Conservation (phyloP, 2,888 invertebrate genomes). For the Eristalis arbustorum region DNA sequence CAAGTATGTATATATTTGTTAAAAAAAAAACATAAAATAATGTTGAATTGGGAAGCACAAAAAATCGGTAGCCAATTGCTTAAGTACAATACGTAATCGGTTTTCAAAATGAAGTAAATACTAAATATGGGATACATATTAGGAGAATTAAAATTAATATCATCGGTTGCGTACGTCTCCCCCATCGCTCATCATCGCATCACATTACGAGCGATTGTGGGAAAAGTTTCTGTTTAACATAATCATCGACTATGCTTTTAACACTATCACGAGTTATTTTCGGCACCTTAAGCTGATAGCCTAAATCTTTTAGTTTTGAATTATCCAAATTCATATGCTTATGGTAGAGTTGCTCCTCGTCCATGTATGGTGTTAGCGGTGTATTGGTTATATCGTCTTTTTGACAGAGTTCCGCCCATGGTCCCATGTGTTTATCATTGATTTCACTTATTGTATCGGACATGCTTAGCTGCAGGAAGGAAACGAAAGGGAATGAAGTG, state of each 20-base stretch:
- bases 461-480: slow-evolving; percentile 85
- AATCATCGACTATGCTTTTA: slow-evolving; percentile 90
- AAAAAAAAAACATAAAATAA: neutral
- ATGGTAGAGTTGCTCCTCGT: slow-evolving; percentile 90
- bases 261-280: slow-evolving; percentile 83
- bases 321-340: slow-evolving; percentile 90
- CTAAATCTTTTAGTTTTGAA: slow-evolving; percentile 83
- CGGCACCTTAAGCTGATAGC: slow-evolving; percentile 84
- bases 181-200: slow-evolving; percentile 71
- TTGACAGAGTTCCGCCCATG: slow-evolving; percentile 94
- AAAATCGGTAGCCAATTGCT: slow-evolving; percentile 5
- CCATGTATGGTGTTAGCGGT: slow-evolving; percentile 93
- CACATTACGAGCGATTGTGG: slow-evolving; percentile 86
- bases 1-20: neutral
- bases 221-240: slow-evolving; percentile 90
- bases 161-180: neutral
- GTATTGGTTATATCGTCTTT: slow-evolving; percentile 89
- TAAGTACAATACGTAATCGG: neutral
- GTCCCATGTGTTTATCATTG: slow-evolving; percentile 95
- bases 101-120: neutral
- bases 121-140: neutral
- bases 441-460: slow-evolving; percentile 91
- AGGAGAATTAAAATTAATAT: neutral
- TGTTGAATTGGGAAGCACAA: slow-evolving; percentile 32
- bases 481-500: neutral